Evolutionary conservation across 2,888 invertebrate species (phyloP).

Genomic region (Acanthosepion lycidas): DNA sequence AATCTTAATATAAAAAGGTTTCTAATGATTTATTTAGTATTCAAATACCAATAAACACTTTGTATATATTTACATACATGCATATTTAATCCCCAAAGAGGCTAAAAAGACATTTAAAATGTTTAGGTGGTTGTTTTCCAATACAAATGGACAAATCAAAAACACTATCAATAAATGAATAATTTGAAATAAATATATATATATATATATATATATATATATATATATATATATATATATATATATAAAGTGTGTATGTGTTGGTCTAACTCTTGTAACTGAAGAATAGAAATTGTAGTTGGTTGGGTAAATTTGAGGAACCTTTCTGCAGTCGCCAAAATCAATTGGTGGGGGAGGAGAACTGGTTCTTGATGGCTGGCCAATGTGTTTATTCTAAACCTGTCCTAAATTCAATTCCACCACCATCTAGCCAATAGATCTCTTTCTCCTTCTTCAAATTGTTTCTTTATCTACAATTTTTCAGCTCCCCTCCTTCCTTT

Average conservation of each 20-base stretch:
- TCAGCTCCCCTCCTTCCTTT: not conserved
- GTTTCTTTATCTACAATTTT: not conserved
- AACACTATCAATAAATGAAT: no score
- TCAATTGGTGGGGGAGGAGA: slow-evolving; percentile 18
- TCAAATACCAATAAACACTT: no score
- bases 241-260: not conserved
- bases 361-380: slow-evolving; percentile 22
- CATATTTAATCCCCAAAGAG: no score
- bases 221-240: no score
- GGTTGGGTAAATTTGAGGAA: not conserved
- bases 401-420: slow-evolving; percentile 33
- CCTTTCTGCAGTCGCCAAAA: slow-evolving; percentile 33
- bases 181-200: no score
- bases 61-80: no score
- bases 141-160: no score
- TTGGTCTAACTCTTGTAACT: not conserved
- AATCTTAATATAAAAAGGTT: no score
- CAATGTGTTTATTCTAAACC: slow-evolving; percentile 6
- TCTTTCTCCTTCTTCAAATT: not conserved
- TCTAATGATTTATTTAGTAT: no score
- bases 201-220: no score
- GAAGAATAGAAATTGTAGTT: not conserved
- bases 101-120: no score
- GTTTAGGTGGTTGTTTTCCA: no score
- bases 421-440: not conserved